Base-by-base conservation (phyloP, 2,888 invertebrate species). In the Mesochorus sp. region DNA sequence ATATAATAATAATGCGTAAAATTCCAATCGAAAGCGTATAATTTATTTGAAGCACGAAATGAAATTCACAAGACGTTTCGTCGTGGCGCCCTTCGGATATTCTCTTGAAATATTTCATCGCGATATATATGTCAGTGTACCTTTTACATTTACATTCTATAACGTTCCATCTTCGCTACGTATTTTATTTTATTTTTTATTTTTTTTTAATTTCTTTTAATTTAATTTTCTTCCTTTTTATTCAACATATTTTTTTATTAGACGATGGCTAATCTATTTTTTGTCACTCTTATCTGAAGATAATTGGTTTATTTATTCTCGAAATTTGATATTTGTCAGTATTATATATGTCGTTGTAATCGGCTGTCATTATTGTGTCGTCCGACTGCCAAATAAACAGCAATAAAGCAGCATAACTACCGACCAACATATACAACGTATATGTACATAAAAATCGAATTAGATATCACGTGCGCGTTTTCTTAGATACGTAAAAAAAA, bases 21-120 rank as follows among this genome's bases (percentile, higher is more conserved):
- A n/a, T 31, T 47, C 31, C 44, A 19, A 5, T 62, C 17, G 26
- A 14, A 47, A 19, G 44, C 28, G 28, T n/a, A 14, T 42, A 61
- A 19, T 34, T 21, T 10, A 44, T 44, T 14, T 12, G 10, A n/a
- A 26, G 8, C 12, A 0, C 42, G 49, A 39, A 10, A 71, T 26
- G 6, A 51, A 71, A 28, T 21, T 12, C n/a, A n/a, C 17, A 31
- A 14, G 37, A 28, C 28, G n/a, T 24, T 61, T 55, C 57, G 67
- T 62, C 68, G 57, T 68, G 24, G 28, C 26, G 24, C 66, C 79
- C 77, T 76, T 75, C 76, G 80, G 68, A 77, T 79, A 75, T 81
- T 66, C 79, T 70, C 42, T 44, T 49, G 14, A 66, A 55, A 73
- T 34, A n/a, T n/a, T 62, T 64, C 28, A 73, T 75, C 75, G 64